phyloP scores from a whole-genome alignment of 2,888 invertebrate species.

The Hymenopus coronatus region DNA sequence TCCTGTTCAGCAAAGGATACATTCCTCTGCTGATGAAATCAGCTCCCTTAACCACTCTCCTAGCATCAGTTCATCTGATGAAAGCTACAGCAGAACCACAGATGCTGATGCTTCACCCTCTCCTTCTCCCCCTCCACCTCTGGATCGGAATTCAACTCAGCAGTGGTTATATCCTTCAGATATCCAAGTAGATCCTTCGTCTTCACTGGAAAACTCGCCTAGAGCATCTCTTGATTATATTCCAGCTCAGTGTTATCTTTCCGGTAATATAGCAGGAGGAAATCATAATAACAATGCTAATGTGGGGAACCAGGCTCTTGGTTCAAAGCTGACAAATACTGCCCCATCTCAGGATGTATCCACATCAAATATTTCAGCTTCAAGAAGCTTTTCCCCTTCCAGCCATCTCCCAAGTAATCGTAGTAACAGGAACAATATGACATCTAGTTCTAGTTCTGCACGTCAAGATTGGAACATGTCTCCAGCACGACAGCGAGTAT shows the following conservation, averaged over 20 bases:
- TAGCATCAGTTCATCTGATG: constrained; percentile 79
- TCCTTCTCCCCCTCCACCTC: constrained; percentile 51
- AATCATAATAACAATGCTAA: constrained; percentile 36
- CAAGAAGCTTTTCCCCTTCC: constrained; percentile 41
- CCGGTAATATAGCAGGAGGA: background rate
- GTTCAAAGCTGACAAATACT: constrained; percentile 29
- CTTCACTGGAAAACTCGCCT: constrained; percentile 49
- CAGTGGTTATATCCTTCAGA: constrained; percentile 63
- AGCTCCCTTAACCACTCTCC: constrained; percentile 79
- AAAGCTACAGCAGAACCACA: constrained; percentile 78
- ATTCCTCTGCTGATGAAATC: constrained; percentile 79
- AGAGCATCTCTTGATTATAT: constrained; percentile 52
- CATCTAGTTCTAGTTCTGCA: background rate
- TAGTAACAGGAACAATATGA: constrained; percentile 35
- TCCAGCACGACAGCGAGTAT: constrained; percentile 22
- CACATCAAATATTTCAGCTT: constrained; percentile 32
- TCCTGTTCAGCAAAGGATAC: constrained; percentile 48
- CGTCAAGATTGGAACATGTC: constrained; percentile 27
- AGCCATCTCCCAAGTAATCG: constrained; percentile 28
- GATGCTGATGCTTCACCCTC: constrained; percentile 61
- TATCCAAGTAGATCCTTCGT: constrained; percentile 53
- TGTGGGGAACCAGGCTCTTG: constrained; percentile 23
- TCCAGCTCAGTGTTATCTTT: constrained; percentile 50
- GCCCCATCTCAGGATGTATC: constrained; percentile 27
- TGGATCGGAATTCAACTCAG: constrained; percentile 47